Evolutionary conservation across 2,113 vertebrate genomes (phyloP).

Genomic region (Harpagus bidentatus): DNA sequence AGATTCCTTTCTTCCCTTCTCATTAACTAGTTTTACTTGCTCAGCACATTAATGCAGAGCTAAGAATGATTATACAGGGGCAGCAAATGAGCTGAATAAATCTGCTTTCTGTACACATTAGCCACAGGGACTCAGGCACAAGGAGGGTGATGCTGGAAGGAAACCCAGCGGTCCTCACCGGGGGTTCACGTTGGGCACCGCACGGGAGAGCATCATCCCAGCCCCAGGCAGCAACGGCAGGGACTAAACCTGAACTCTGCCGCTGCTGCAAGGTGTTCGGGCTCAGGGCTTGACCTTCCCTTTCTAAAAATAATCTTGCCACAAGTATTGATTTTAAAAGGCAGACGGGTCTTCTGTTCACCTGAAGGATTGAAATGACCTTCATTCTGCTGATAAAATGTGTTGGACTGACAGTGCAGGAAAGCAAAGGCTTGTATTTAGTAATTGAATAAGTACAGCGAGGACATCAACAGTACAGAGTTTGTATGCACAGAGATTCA

Average conservation of each 20-base stretch:
- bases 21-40: slow-evolving; percentile 32
- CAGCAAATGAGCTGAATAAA: slow-evolving; percentile 16
- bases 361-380: background rate
- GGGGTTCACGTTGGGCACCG: background rate
- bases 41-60: slow-evolving; percentile 27
- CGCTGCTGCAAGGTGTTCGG: rapidly evolving
- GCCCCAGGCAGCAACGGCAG: background rate
- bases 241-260: background rate
- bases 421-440: background rate
- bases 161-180: rapidly evolving
- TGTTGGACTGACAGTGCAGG: background rate
- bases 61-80: background rate
- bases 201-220: background rate
- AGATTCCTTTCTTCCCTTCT: slow-evolving; percentile 19
- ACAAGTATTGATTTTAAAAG: background rate
- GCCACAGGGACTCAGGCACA: background rate
- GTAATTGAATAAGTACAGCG: background rate
- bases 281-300: background rate
- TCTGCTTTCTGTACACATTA: background rate
- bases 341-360: background rate
- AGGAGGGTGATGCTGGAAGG: background rate
- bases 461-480: background rate
- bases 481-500: no score
- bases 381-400: background rate
- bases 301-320: background rate